These are phyloP conservation scores for Xiphydria camelus DNA, from an alignment of 2,888 invertebrate genomes.

Conservation along the genomic window DNA sequence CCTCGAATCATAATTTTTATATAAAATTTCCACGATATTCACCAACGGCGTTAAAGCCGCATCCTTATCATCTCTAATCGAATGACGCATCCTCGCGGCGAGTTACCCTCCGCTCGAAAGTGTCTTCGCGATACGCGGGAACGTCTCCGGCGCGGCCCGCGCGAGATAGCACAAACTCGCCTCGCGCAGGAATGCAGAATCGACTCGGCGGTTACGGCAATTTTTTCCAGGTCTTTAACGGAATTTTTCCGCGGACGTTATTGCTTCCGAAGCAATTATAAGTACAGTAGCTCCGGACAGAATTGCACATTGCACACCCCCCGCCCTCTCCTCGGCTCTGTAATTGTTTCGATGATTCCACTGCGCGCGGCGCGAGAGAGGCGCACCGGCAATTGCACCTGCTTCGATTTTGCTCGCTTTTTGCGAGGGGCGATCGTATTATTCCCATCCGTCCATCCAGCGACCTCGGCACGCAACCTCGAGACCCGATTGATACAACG, in stretches of 20 bases:
- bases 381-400: slow-evolving; percentile 49
- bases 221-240: slow-evolving; percentile 9
- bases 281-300: slow-evolving; percentile 38
- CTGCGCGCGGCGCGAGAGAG: no score
- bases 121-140: no score
- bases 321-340: slow-evolving; percentile 17
- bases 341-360: slow-evolving; percentile 51
- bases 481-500: slow-evolving; percentile 35
- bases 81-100: no score
- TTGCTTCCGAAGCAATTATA: slow-evolving; percentile 38
- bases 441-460: slow-evolving; percentile 29
- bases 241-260: slow-evolving; percentile 24
- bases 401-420: slow-evolving; percentile 49
- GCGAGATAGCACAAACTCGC: no score
- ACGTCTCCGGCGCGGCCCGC: no score
- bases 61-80: no score
- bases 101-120: no score
- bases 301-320: slow-evolving; percentile 14
- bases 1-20: no score
- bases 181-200: no score
- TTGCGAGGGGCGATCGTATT: slow-evolving; percentile 38
- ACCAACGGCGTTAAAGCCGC: no score
- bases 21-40: no score
- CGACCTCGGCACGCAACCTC: slow-evolving; percentile 45
- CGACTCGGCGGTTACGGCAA: no score